Conservation (phyloP, 1,140 invertebrate species). For the Ectropis grisescens region DNA sequence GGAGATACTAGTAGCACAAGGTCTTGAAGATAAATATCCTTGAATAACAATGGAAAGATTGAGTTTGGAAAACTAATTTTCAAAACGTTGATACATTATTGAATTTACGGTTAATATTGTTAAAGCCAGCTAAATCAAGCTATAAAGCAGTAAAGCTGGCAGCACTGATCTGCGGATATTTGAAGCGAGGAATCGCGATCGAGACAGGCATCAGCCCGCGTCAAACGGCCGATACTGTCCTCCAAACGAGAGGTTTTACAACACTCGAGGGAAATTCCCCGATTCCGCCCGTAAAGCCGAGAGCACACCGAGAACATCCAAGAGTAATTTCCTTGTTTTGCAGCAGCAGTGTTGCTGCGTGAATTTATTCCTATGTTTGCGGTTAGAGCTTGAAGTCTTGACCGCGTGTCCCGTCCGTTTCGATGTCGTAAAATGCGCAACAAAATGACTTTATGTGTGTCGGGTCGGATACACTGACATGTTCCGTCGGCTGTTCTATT, state of each 20-base stretch:
- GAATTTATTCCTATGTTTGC: slow-evolving; percentile 9
- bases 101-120: too few species aligned
- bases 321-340: slow-evolving; percentile 26
- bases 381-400: slow-evolving; percentile 10
- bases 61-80: too few species aligned
- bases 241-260: slow-evolving; percentile 41
- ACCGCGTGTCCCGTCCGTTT: slow-evolving; percentile 14
- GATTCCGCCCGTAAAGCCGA: slow-evolving; percentile 40
- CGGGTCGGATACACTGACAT: slow-evolving; percentile 16
- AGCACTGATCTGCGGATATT: slow-evolving; percentile 21
- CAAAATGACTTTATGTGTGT: slow-evolving; percentile 31
- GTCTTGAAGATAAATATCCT: too few species aligned
- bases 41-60: too few species aligned
- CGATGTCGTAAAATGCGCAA: slow-evolving; percentile 34
- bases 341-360: slow-evolving; percentile 17
- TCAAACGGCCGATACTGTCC: slow-evolving; percentile 33
- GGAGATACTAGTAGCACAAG: too few species aligned
- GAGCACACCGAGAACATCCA: slow-evolving; percentile 25
- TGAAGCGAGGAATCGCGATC: slow-evolving; percentile 10
- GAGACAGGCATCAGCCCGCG: too few species aligned
- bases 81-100: too few species aligned
- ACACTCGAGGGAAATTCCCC: slow-evolving; percentile 56
- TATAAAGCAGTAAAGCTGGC: too few species aligned
- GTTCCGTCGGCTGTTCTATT: slow-evolving; percentile 18
- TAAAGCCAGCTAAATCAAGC: too few species aligned